Base-by-base conservation (phyloP, 2,888 invertebrate species). In the Neoaliturus tenellus region DNA sequence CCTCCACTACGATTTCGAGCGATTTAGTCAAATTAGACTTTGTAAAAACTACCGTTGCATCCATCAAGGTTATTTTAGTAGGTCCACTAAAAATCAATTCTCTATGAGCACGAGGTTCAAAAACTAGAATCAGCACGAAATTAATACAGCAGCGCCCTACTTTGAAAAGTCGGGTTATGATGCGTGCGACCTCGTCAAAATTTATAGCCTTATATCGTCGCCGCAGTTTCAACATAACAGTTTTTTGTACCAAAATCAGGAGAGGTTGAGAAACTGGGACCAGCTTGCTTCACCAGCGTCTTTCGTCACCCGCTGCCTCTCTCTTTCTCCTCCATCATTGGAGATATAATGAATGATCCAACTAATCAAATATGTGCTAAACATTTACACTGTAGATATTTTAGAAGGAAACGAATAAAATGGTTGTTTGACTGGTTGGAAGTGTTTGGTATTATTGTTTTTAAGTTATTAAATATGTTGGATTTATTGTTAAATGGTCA, bases 311-410 rank as follows among this genome's bases (percentile, higher is more conserved):
- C 48, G 20, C 78, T 82, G 28, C 75, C 80, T 71, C 80, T 51
- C 14, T 81, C 81, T 71, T 58, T 51, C 86, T 83, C 86, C 82
- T 85, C 82, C 85, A 73, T 85, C 28, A 62, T 62, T 62, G 62
- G 31, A 28, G 28, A 62, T 28, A 62, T 62, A 31, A 62, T 62
- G 62, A 62, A 28, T 28, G 62, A 31, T 28, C 62, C 4, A 28
- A 62, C 17, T 12, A 62, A 31, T 4, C 62, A 28, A 62, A 14
- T 20, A 23, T 28, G 62, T 28, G 6, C 28, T 20, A 51, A 10
- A 23, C 51, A 5, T 51, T 51, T 23, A 44, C 1, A 44, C 44
- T 17, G 44, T n/a, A n/a, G n/a, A n/a, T n/a, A n/a, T n/a, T n/a
- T n/a, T n/a, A n/a, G n/a, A n/a, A n/a, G n/a, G n/a, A n/a, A n/a